Evolutionary conservation across 2,888 invertebrate genomes (phyloP).

Genomic region (Hirtodrosophila cameraria): DNA sequence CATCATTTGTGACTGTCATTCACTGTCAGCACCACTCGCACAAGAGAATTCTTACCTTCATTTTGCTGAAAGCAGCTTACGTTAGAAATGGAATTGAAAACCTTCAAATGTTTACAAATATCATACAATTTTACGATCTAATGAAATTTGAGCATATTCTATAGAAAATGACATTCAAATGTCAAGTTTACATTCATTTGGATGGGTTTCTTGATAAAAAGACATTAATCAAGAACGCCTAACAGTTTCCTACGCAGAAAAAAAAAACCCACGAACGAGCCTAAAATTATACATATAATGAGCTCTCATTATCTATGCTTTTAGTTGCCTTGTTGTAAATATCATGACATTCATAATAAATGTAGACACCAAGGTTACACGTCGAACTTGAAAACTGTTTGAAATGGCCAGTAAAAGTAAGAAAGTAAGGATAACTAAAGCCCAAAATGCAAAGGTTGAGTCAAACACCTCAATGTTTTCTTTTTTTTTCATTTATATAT

Average conservation of each 20-base stretch:
- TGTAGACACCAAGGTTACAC: background rate
- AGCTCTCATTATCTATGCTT: conserved; percentile 20
- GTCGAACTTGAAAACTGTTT: too few relatives aligned
- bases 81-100: conserved; percentile 9
- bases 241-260: too few relatives aligned
- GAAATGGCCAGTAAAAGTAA: background rate
- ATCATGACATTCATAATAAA: conserved; percentile 22
- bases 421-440: background rate
- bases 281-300: conserved; percentile 1
- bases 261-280: background rate
- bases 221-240: too few relatives aligned
- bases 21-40: conserved; percentile 28
- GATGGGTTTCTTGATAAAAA: too few relatives aligned
- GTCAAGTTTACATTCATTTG: too few relatives aligned
- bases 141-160: too few relatives aligned
- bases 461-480: background rate
- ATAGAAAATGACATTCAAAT: too few relatives aligned
- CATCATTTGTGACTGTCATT: conserved; percentile 42
- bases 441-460: background rate
- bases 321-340: conserved; percentile 3
- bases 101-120: background rate
- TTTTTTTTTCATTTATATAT: too few relatives aligned
- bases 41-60: conserved; percentile 8
- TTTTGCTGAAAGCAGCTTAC: conserved; percentile 14
- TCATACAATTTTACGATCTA: too few relatives aligned